Percentiles rank a stretch among this genome's conserved stretches.
Conservation (phyloP, 2,888 invertebrate genomes). For the Hypomecis punctinalis region DNA sequence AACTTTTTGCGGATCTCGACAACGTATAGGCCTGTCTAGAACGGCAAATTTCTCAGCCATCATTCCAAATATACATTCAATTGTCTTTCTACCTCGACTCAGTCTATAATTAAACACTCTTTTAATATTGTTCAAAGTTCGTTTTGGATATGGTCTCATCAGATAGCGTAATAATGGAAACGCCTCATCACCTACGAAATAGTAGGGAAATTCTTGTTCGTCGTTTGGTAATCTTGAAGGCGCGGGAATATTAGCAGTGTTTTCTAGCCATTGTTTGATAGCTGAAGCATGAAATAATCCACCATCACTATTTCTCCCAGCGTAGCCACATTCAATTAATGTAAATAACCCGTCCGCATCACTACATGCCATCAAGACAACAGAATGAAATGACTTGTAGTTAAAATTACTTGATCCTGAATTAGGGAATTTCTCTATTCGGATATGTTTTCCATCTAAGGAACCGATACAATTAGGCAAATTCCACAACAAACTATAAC, state of each 20-base stretch:
- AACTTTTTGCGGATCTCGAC: too few relatives aligned
- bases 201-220: constrained; percentile 18
- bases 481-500: constrained; percentile 33
- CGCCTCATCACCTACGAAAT: constrained; percentile 26
- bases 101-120: too few relatives aligned
- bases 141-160: constrained; percentile 20
- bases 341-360: constrained; percentile 34
- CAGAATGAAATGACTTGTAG: constrained; percentile 13
- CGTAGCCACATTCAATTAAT: constrained; percentile 28
- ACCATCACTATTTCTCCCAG: constrained; percentile 24
- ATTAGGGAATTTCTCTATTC: constrained; percentile 14
- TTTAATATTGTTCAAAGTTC: constrained; percentile 12
- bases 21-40: too few relatives aligned
- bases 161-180: constrained; percentile 8
- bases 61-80: too few relatives aligned
- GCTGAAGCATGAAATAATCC: constrained; percentile 24
- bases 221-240: constrained; percentile 22
- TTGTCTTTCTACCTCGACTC: too few relatives aligned
- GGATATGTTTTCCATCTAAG: constrained; percentile 36
- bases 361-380: constrained; percentile 29
- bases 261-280: constrained; percentile 20
- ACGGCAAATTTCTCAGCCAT: too few relatives aligned
- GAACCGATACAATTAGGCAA: constrained; percentile 38
- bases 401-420: neutral
- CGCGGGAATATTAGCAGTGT: constrained; percentile 23